Evolutionary conservation across 2,888 invertebrate genomes (phyloP).

Genomic region (Nebria brevicollis): DNA sequence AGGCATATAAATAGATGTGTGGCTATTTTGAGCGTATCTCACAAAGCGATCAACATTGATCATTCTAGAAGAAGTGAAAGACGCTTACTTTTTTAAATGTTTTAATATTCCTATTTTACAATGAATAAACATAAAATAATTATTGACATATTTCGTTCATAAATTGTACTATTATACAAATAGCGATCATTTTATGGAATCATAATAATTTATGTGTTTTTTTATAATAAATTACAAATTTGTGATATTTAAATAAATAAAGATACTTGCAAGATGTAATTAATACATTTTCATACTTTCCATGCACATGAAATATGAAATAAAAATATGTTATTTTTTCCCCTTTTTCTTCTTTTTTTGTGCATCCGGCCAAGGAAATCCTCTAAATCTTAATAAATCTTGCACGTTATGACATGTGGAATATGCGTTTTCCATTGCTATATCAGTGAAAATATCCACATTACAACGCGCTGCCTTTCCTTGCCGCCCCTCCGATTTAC

Average conservation of each 20-base stretch:
- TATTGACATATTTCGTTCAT: no score
- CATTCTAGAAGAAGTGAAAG: background rate
- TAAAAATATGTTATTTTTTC: constrained; percentile 63
- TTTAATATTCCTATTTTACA: background rate
- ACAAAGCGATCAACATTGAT: background rate
- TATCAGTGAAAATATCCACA: constrained; percentile 87
- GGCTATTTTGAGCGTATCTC: background rate
- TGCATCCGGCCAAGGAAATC: constrained; percentile 89
- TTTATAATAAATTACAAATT: no score
- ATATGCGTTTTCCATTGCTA: constrained; percentile 94
- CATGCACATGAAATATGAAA: background rate
- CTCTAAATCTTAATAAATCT: constrained; percentile 84
- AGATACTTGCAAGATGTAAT: no score
- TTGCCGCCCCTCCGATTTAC: constrained; percentile 66
- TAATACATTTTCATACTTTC: background rate
- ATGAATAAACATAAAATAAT: background rate
- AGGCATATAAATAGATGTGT: background rate
- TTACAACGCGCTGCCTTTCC: constrained; percentile 74
- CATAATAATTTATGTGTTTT: no score
- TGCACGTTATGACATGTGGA: constrained; percentile 93
- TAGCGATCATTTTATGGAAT: no score
- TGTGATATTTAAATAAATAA: no score
- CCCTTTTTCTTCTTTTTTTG: constrained; percentile 89
- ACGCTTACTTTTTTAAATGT: background rate
- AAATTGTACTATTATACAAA: no score